A percentile compares a stretch with the other conserved stretches of the same genome.
Evolutionary conservation across 2,113 vertebrate genomes (phyloP).

Genomic region (Toxostoma redivivum): DNA sequence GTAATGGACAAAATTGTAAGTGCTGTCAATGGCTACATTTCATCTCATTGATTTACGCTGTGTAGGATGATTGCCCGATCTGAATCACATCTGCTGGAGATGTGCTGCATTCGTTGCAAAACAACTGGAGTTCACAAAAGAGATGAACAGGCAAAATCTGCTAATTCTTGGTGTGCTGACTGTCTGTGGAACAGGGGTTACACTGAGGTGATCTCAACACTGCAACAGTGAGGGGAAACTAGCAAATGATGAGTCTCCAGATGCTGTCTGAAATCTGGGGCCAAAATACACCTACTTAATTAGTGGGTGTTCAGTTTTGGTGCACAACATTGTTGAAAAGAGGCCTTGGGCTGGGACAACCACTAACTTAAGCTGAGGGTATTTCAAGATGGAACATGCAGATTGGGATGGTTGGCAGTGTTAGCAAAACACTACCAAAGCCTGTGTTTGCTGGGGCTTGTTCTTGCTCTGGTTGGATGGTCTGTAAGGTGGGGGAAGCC

Average conservation of each 20-base stretch:
- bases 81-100: not conserved
- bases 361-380: not conserved
- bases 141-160: not conserved
- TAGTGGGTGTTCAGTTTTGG: not conserved
- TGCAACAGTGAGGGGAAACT: not conserved
- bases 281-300: not conserved
- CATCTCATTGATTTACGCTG: constrained; percentile 48
- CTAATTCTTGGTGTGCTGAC: not conserved
- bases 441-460: not conserved
- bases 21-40: constrained; percentile 60
- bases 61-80: constrained; percentile 23
- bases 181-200: not conserved
- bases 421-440: not conserved
- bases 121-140: not conserved
- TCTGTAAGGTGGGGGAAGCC: not conserved
- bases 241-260: not conserved
- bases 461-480: not conserved
- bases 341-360: not conserved
- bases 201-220: not conserved
- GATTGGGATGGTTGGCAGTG: not conserved
- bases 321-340: not conserved
- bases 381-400: not conserved
- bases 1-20: constrained; percentile 41
- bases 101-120: not conserved
- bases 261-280: not conserved